Conservation (phyloP, 2,797 vertebrate species). For the Hoplostethus mediterraneus region DNA sequence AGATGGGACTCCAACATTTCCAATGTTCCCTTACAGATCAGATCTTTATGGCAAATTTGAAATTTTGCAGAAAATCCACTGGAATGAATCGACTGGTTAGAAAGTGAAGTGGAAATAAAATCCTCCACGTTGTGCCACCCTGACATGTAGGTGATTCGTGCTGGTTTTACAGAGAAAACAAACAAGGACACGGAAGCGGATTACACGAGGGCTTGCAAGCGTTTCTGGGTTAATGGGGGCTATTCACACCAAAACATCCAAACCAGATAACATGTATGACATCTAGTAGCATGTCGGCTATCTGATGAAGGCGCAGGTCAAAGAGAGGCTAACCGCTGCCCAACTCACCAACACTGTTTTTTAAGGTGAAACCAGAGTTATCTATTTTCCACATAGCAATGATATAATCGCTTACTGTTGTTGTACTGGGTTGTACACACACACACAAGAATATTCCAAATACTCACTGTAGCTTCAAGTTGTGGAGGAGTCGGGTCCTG, state of each 20-base stretch:
- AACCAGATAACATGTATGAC: slow-evolving; percentile 27
- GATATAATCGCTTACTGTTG: neutral
- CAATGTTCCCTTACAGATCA: neutral
- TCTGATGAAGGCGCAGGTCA: slow-evolving; percentile 6
- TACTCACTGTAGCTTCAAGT: too few relatives aligned
- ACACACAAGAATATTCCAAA: too few relatives aligned
- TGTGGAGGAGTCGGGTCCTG: too few relatives aligned
- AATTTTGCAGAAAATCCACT: too few relatives aligned
- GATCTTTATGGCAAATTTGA: neutral
- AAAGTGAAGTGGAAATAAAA: neutral
- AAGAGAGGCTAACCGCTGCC: slow-evolving; percentile 4
- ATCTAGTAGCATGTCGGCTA: slow-evolving; percentile 8
- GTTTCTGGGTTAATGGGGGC: slow-evolving; percentile 53
- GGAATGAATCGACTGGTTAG: too few relatives aligned
- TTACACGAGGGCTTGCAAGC: slow-evolving; percentile 32
- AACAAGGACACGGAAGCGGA: neutral
- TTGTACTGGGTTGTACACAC: neutral
- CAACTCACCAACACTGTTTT: neutral
- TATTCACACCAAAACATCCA: slow-evolving; percentile 24
- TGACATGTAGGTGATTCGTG: neutral
- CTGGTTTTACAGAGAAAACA: neutral
- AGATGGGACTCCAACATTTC: too few relatives aligned
- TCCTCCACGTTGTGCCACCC: neutral
- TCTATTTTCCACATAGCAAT: neutral
- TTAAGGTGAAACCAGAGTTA: slow-evolving; percentile 6